A percentile compares a stretch with the other conserved stretches of the same genome.
Evolutionary conservation across 1,140 invertebrate species (phyloP).

Genomic region (Drosophila kohkoa): DNA sequence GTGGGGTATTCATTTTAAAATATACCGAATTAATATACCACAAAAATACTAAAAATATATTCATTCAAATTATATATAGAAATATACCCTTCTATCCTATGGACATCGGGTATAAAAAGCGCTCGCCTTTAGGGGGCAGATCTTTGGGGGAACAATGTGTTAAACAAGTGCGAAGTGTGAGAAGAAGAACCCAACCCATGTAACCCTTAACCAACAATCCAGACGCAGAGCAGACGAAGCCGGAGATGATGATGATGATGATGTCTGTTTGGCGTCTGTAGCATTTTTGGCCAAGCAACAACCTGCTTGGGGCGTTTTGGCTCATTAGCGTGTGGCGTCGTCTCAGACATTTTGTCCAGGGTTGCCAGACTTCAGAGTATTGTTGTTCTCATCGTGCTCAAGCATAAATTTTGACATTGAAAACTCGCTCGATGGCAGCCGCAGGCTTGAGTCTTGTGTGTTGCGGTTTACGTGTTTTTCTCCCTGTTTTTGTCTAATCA

Average conservation of each 20-base stretch:
- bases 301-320: conserved; percentile 76
- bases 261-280: conserved; percentile 57
- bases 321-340: conserved; percentile 71
- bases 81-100: too few species aligned
- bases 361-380: conserved; percentile 54
- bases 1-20: too few species aligned
- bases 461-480: conserved; percentile 57
- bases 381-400: conserved; percentile 47
- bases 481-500: conserved; percentile 63
- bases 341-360: conserved; percentile 13
- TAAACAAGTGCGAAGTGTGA: conserved; percentile 52
- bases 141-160: conserved; percentile 55
- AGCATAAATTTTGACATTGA: conserved; percentile 83
- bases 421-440: conserved; percentile 39
- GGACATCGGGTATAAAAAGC: not conserved
- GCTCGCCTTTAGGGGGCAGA: conserved; percentile 2
- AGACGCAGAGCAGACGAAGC: conserved; percentile 1
- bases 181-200: not conserved
- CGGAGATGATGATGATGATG: conserved; percentile 38
- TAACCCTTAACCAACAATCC: not conserved
- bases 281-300: conserved; percentile 62
- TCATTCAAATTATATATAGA: too few species aligned
- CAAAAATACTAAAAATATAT: too few species aligned
- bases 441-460: not conserved
- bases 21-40: too few species aligned